phyloP scores from a whole-genome alignment of 2,888 invertebrate genomes.

The Sepiola atlantica region DNA sequence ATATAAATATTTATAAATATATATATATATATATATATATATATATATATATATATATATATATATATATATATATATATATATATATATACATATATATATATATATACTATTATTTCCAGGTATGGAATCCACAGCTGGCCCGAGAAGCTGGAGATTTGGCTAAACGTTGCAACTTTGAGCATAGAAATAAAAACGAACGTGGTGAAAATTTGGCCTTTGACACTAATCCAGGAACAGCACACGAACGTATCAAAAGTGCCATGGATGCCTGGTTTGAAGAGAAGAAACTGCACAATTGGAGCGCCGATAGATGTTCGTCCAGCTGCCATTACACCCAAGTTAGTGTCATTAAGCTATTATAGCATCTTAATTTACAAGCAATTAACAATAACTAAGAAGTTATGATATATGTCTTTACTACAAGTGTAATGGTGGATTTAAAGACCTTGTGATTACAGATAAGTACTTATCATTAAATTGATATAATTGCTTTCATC shows the following conservation, averaged over 20 bases:
- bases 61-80: too few relatives aligned
- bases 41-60: too few relatives aligned
- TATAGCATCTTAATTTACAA: neutral
- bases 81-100: too few relatives aligned
- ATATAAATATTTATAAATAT: too few relatives aligned
- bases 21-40: too few relatives aligned
- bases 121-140: neutral
- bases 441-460: too few relatives aligned
- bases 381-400: too few relatives aligned
- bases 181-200: neutral
- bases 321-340: neutral
- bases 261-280: neutral
- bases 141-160: neutral
- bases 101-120: neutral
- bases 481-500: too few relatives aligned
- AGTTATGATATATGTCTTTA: too few relatives aligned
- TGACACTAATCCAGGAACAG: neutral
- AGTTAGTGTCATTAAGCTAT: neutral
- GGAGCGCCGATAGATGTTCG: neutral
- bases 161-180: neutral
- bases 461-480: too few relatives aligned
- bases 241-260: neutral
- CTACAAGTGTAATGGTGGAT: too few relatives aligned
- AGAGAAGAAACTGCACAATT: neutral
- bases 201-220: conserved; percentile 16